These are phyloP conservation scores for Sipha maydis DNA, from an alignment of 2,888 invertebrate species.

Conservation along the genomic window DNA sequence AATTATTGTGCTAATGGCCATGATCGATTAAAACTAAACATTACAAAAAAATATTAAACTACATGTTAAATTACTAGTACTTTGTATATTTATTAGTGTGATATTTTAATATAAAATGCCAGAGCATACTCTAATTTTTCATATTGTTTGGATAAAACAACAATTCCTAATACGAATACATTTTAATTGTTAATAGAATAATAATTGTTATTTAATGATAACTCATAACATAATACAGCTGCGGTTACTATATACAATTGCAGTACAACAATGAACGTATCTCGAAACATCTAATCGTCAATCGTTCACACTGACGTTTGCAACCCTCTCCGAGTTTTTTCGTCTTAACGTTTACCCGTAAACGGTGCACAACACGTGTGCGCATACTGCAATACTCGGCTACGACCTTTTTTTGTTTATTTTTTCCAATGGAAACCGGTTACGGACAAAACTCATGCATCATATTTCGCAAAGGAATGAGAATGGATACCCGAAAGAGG, in stretches of 20 bases:
- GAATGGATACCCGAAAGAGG: not conserved
- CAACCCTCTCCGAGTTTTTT: not conserved
- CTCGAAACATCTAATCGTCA: no score
- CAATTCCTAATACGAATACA: no score
- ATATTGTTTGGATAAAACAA: no score
- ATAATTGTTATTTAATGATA: no score
- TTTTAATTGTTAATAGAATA: no score
- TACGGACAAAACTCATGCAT: not conserved
- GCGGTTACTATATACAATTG: no score
- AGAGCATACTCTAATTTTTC: not conserved
- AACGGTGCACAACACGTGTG: not conserved
- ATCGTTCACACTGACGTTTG: not conserved
- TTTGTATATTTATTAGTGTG: not conserved
- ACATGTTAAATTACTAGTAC: not conserved
- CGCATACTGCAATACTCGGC: not conserved
- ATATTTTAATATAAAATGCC: not conserved
- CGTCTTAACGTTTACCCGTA: not conserved
- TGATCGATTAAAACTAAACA: no score
- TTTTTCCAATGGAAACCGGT: not conserved
- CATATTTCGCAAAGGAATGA: no score
- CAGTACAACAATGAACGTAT: no score
- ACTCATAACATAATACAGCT: no score
- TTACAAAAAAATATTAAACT: no score
- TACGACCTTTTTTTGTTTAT: not conserved
- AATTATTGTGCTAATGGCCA: no score